These are phyloP conservation scores for Limnodromus scolopaceus DNA, from an alignment of 2,797 vertebrate genomes.

Conservation along the genomic window DNA sequence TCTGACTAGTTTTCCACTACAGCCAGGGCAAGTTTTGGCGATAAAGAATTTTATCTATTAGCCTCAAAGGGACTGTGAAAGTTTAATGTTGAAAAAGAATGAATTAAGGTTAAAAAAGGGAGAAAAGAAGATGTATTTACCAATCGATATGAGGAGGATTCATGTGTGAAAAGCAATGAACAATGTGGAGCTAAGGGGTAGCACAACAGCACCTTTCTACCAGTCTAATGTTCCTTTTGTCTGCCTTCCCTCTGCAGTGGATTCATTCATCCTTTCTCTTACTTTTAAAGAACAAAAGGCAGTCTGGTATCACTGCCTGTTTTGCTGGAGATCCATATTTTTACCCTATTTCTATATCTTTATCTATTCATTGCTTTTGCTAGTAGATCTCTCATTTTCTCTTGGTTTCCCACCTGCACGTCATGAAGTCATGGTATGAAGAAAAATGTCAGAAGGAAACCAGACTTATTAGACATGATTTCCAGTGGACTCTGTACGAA, in stretches of 20 bases:
- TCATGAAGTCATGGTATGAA: not conserved
- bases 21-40: not conserved
- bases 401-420: fast-evolving
- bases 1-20: not conserved
- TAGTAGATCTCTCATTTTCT: not conserved
- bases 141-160: not conserved
- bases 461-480: not conserved
- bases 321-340: not conserved
- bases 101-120: not conserved
- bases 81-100: not conserved
- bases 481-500: not conserved
- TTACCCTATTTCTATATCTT: not conserved
- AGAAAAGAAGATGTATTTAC: not conserved
- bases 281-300: constrained; percentile 13
- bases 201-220: not conserved
- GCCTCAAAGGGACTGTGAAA: not conserved
- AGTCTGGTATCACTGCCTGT: not conserved
- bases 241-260: not conserved
- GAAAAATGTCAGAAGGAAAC: not conserved
- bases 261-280: not conserved
- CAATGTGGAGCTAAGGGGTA: not conserved
- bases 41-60: not conserved
- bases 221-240: not conserved
- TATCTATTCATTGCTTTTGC: not conserved
- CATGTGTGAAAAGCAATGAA: not conserved